Evolutionary conservation across 2,797 vertebrate species (phyloP).

Genomic region (Malurus leucopterus): DNA sequence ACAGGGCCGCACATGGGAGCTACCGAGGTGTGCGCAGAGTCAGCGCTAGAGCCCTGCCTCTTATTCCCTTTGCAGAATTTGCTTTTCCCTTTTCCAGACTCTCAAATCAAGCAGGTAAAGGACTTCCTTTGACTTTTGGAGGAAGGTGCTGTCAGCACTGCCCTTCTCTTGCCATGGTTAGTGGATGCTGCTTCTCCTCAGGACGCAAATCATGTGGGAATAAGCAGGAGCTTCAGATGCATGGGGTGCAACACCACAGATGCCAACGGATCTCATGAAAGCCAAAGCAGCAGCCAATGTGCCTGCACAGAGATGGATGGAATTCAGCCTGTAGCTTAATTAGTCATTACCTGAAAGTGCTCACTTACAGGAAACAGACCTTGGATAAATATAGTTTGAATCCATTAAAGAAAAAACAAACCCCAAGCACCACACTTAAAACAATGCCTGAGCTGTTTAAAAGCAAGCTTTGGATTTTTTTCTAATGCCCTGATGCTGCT

Average conservation of each 20-base stretch:
- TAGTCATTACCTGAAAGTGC: not conserved
- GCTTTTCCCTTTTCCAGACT: not conserved
- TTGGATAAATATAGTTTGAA: not conserved
- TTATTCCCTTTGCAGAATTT: not conserved
- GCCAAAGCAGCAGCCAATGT: not conserved
- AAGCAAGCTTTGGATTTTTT: not conserved
- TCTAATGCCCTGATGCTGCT: not conserved
- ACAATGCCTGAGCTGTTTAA: not conserved
- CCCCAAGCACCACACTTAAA: not conserved
- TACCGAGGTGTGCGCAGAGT: not conserved
- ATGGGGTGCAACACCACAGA: not conserved
- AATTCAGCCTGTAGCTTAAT: not conserved
- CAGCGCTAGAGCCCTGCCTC: not conserved
- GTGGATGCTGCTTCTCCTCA: not conserved
- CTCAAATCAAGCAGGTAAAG: not conserved
- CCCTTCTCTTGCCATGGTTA: not conserved
- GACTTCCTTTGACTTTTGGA: not conserved
- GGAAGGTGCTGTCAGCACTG: not conserved
- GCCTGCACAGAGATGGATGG: not conserved
- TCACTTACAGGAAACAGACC: not conserved
- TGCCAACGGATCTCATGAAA: not conserved
- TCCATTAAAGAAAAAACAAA: not conserved
- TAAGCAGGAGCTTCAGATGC: not conserved
- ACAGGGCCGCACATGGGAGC: accelerated
- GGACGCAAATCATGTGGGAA: not conserved